These are phyloP conservation scores for Dicrurus megarhynchus DNA, from an alignment of 2,113 vertebrate species.

Conservation along the genomic window DNA sequence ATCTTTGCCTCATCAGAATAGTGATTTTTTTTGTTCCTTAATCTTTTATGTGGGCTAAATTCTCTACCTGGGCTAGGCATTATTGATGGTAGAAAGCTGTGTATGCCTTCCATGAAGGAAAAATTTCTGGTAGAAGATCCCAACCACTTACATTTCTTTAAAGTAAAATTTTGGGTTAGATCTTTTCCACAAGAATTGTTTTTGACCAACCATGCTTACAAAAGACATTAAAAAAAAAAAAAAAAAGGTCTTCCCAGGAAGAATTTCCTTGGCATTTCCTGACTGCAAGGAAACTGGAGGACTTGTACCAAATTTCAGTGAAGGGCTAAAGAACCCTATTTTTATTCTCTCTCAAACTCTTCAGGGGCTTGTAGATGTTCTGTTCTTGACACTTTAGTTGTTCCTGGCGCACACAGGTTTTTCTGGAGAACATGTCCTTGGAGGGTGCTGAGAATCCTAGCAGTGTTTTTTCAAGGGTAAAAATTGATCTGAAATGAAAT, in stretches of 20 bases:
- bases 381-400: background rate
- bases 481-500: background rate
- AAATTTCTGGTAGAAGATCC: background rate
- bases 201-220: background rate
- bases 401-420: background rate
- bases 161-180: background rate
- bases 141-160: background rate
- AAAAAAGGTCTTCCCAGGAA: background rate
- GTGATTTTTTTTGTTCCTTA: background rate
- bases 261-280: background rate
- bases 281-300: background rate
- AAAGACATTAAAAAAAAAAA: background rate
- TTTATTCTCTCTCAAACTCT: background rate
- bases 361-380: background rate
- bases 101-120: background rate
- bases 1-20: background rate
- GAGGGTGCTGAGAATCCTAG: background rate
- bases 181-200: background rate
- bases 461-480: background rate
- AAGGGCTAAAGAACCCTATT: background rate
- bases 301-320: background rate
- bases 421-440: background rate
- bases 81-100: background rate
- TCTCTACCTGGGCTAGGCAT: background rate
- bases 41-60: background rate